phyloP scores from a whole-genome alignment of 2,888 invertebrate genomes.

The Colletes collaris region DNA sequence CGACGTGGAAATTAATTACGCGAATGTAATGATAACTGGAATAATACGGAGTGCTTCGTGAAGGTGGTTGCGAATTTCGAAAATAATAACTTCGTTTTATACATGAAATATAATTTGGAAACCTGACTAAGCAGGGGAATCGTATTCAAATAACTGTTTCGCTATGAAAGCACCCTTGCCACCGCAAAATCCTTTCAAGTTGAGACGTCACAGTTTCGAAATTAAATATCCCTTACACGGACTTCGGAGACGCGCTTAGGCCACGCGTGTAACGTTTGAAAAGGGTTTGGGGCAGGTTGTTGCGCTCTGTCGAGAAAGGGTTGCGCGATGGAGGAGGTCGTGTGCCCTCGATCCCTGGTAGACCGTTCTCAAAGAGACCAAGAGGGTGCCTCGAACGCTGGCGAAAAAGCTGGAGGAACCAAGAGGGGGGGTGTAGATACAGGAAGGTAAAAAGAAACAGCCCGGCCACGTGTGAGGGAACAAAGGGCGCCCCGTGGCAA shows the following conservation, averaged over 20 bases:
- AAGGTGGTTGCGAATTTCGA: too few species aligned
- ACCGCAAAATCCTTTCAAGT: too few species aligned
- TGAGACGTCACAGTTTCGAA: conserved; percentile 21
- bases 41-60: too few species aligned
- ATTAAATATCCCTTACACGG: conserved; percentile 47
- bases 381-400: neutral
- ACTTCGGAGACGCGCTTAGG: conserved; percentile 28
- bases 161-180: too few species aligned
- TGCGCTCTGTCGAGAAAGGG: conserved; percentile 63
- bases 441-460: conserved; percentile 49
- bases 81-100: too few species aligned
- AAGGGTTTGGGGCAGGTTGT: conserved; percentile 64
- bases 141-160: too few species aligned
- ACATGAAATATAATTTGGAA: too few species aligned
- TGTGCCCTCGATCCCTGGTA: conserved; percentile 60
- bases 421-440: neutral
- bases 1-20: neutral
- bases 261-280: conserved; percentile 36
- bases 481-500: conserved; percentile 79
- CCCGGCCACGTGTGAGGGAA: conserved; percentile 80
- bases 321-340: conserved; percentile 67
- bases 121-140: too few species aligned
- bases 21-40: neutral
- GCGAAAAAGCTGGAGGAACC: neutral
- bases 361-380: conserved; percentile 17